phyloP scores from a whole-genome alignment of 2,797 vertebrate genomes.

The Galaxias olidus region DNA sequence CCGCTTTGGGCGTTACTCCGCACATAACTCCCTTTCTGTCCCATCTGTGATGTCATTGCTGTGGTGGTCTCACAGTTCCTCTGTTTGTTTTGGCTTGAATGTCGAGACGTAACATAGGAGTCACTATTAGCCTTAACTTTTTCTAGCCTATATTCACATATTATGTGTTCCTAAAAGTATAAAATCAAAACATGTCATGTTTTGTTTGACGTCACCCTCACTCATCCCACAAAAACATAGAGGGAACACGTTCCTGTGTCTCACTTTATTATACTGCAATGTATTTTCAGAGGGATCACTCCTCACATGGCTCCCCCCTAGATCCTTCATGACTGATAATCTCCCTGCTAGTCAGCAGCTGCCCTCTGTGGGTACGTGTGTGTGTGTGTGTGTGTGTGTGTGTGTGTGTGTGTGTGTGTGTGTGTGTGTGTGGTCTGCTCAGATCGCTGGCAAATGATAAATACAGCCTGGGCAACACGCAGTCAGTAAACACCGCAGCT shows the following conservation, averaged over 20 bases:
- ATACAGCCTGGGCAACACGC: slow-evolving; percentile 20
- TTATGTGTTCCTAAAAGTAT: too few relatives aligned
- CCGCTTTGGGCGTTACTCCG: too few relatives aligned
- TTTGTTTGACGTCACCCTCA: too few relatives aligned
- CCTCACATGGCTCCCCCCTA: neutral
- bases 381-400: neutral
- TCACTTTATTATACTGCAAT: neutral
- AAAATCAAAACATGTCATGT: too few relatives aligned
- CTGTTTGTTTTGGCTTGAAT: too few relatives aligned
- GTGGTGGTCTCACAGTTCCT: too few relatives aligned
- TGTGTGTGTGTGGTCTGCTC: slow-evolving; percentile 6
- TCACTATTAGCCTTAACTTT: too few relatives aligned
- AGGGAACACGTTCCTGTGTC: neutral
- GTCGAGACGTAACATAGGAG: too few relatives aligned
- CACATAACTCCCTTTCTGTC: too few relatives aligned
- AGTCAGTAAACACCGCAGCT: slow-evolving; percentile 46
- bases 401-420: slow-evolving; percentile 6
- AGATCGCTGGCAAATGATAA: slow-evolving; percentile 10
- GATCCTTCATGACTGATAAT: slow-evolving; percentile 14
- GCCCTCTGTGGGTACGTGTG: slow-evolving; percentile 7
- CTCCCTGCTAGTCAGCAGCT: neutral
- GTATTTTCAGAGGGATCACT: neutral
- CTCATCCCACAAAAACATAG: neutral
- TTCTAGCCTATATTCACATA: too few relatives aligned
- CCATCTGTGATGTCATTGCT: too few relatives aligned